A percentile compares a stretch with the other conserved stretches of the same genome.
Evolutionary conservation across 2,888 invertebrate species (phyloP).

Genomic region (Drosophila nr. fundita): DNA sequence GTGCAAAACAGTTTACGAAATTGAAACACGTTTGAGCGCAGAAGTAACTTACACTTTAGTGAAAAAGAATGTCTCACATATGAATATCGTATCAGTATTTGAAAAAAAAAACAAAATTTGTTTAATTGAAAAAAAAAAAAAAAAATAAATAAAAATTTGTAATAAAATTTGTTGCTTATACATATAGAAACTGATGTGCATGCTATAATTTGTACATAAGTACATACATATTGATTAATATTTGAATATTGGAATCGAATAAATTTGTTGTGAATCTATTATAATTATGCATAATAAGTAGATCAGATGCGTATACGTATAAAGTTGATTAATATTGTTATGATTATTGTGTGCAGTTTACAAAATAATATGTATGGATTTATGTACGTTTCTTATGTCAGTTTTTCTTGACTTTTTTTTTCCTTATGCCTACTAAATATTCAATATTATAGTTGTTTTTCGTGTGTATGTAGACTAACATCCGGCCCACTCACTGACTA

Average conservation of each 20-base stretch:
- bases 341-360: constrained; percentile 2
- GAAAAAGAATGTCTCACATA: constrained; percentile 53
- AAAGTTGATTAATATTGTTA: constrained; percentile 7
- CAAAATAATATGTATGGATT: constrained; percentile 10
- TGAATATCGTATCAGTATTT: constrained; percentile 82
- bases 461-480: constrained; percentile 22
- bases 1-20: constrained; percentile 70
- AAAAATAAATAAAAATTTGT: constrained; percentile 14
- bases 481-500: constrained; percentile 38
- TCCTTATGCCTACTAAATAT: constrained; percentile 1
- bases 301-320: constrained; percentile 9
- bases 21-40: constrained; percentile 85
- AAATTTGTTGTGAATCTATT: constrained; percentile 12
- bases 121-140: neutral
- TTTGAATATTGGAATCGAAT: constrained; percentile 32
- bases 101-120: neutral
- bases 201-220: constrained; percentile 17
- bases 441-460: constrained; percentile 20
- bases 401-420: constrained; percentile 1
- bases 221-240: constrained; percentile 17
- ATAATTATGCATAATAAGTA: constrained; percentile 12
- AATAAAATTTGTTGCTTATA: neutral
- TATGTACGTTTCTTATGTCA: constrained; percentile 10
- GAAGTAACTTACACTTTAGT: constrained; percentile 45
- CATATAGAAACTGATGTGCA: constrained; percentile 8